Evolutionary conservation across 1,140 invertebrate species (phyloP).

Genomic region (Cardiocondyla obscurior): DNA sequence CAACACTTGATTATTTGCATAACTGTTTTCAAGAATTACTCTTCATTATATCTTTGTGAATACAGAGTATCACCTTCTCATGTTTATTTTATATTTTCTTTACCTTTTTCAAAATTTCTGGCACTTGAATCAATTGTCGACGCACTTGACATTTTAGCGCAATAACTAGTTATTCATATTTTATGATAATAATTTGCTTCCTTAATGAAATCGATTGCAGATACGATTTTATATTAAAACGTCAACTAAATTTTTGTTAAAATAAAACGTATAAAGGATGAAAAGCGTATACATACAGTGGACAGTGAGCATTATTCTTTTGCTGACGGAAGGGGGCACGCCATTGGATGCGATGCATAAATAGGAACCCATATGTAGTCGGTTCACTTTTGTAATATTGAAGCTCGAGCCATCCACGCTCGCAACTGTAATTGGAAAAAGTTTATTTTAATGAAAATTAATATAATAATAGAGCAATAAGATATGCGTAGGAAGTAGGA

Average conservation of each 20-base stretch:
- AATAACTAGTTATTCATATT: neutral
- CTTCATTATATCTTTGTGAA: neutral
- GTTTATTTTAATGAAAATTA: neutral
- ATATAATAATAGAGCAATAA: neutral
- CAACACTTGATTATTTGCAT: conserved; percentile 1
- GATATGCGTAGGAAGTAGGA: neutral
- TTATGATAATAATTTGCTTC: neutral
- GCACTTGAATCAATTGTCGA: neutral
- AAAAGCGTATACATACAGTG: conserved; percentile 92
- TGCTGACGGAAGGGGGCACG: conserved; percentile 94
- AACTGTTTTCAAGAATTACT: neutral
- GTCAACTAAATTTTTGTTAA: neutral
- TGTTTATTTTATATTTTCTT: neutral
- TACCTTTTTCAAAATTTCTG: neutral
- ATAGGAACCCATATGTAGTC: conserved; percentile 95
- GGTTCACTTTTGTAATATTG: conserved; percentile 91
- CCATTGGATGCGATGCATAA: conserved; percentile 95
- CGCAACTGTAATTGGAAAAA: conserved; percentile 83
- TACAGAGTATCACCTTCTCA: neutral
- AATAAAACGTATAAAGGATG: conserved; percentile 6
- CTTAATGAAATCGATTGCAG: neutral
- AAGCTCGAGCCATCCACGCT: conserved; percentile 90
- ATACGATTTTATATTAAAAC: neutral
- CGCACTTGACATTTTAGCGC: neutral
- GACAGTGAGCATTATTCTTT: conserved; percentile 93